phyloP scores from a whole-genome alignment of 2,888 invertebrate genomes.

The Gandaritis pyraliata region DNA sequence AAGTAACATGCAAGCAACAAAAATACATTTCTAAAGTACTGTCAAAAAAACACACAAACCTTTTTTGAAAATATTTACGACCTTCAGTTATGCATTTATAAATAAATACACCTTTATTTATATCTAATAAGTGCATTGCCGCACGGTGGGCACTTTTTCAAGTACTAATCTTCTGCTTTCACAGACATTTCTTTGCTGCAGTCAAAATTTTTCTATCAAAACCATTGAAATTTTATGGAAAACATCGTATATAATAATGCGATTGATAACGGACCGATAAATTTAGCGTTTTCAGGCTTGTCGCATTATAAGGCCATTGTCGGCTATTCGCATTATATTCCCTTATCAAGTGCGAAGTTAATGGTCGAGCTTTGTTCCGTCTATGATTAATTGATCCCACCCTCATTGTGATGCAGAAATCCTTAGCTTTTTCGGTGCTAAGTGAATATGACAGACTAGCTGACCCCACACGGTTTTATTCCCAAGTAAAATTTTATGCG shows the following conservation, averaged over 20 bases:
- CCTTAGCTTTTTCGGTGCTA: conserved; percentile 72
- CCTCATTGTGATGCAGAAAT: conserved; percentile 81
- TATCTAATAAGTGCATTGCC: too few species aligned
- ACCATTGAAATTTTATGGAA: conserved; percentile 26
- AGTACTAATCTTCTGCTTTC: too few species aligned
- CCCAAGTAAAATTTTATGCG: background rate
- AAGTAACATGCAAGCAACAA: conserved; percentile 30
- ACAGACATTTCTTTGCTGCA: too few species aligned
- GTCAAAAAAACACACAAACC: too few species aligned
- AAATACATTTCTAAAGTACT: conserved; percentile 15
- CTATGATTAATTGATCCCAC: conserved; percentile 81
- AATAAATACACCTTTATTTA: too few species aligned
- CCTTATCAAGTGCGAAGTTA: conserved; percentile 80
- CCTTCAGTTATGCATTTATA: too few species aligned
- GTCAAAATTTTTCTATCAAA: background rate
- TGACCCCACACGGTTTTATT: background rate
- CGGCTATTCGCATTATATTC: conserved; percentile 72
- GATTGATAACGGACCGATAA: conserved; percentile 72
- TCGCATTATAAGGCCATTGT: conserved; percentile 65
- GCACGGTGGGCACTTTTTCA: too few species aligned
- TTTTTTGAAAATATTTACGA: too few species aligned
- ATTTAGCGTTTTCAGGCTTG: conserved; percentile 65
- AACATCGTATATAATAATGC: conserved; percentile 66
- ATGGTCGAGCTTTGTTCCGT: conserved; percentile 80
- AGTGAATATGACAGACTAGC: conserved; percentile 61